Evolutionary conservation across 2,888 invertebrate genomes (phyloP).

Genomic region (Agapetus fuscipes): DNA sequence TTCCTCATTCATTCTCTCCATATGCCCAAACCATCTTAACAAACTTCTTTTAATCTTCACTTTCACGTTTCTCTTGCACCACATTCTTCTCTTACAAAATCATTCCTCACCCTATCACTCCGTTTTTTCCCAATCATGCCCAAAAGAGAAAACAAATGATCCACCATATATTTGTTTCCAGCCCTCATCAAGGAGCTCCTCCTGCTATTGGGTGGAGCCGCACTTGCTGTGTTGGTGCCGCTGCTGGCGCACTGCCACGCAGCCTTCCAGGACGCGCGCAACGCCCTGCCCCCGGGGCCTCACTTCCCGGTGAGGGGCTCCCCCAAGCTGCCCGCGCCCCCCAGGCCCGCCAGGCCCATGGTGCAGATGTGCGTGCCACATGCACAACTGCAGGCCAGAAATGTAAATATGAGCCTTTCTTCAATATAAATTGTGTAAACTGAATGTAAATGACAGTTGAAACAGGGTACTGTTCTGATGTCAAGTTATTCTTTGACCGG

Average conservation of each 20-base stretch:
- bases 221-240: constrained; percentile 74
- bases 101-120: too few relatives aligned
- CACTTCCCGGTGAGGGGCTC: constrained; percentile 63
- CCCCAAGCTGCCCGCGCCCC: constrained; percentile 6
- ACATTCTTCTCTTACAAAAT: too few relatives aligned
- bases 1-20: too few relatives aligned
- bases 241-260: constrained; percentile 77
- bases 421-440: too few relatives aligned
- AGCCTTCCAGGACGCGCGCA: constrained; percentile 60
- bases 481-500: too few relatives aligned
- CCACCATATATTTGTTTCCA: constrained; percentile 24
- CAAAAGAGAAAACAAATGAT: too few relatives aligned
- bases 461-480: too few relatives aligned
- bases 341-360: constrained; percentile 45
- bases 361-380: constrained; percentile 78
- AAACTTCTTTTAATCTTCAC: too few relatives aligned
- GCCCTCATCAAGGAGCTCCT: constrained; percentile 67
- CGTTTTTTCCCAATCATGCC: too few relatives aligned
- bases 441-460: too few relatives aligned
- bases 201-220: constrained; percentile 67
- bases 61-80: too few relatives aligned
- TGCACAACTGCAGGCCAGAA: constrained; percentile 58
- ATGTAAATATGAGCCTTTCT: constrained; percentile 36
- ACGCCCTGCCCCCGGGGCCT: constrained; percentile 61
- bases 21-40: too few relatives aligned